Evolutionary conservation across 2,888 invertebrate species (phyloP), one percentile per base, ranked within the genome.

Genomic region (Meganola albula): DNA sequence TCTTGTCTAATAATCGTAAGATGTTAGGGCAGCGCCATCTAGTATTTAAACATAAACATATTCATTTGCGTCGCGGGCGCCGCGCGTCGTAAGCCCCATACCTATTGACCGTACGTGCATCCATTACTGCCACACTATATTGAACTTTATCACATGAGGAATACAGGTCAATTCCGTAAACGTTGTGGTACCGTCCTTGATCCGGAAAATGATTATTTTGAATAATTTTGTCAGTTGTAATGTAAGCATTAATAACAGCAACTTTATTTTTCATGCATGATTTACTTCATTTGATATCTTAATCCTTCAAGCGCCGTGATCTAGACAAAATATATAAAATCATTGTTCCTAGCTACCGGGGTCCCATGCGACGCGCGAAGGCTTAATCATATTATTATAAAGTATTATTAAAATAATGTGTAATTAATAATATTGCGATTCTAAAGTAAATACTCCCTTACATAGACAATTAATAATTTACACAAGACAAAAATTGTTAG

Each of bases 141-240:
- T 20, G 20, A 27, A 27, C 27, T 27, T 28, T 29, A 29, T 29
- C 29, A 23, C 29, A 29, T 29, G 29, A 29, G 29, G 29, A 23
- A 29, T 29, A 29, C 29, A 29, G 29, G 29, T 29, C 29, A 29
- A 29, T 29, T 29, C 29, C 29, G 29, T 29, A 29, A 29, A 29
- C 29, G 29, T 29, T 29, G 29, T 29, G 29, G 29, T 29, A 29
- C 29, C 29, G 29, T 30, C 30, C 30, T 30, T 30, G 30, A 30
- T 30, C 30, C 30, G 30, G 30, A 30, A 30, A 30, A 30, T 30
- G 30, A 30, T 30, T 30, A 30, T 30, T 30, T 30, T 30, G 30
- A 30, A 30, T 30, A 30, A 30, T 30, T 30, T 30, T 24, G 28
- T 28, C 28, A 28, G 28, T 28, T 30, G 23, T 23, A 23, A 23